Evolutionary conservation across 1,140 invertebrate species (phyloP).

Genomic region (Drosophila murphyi): DNA sequence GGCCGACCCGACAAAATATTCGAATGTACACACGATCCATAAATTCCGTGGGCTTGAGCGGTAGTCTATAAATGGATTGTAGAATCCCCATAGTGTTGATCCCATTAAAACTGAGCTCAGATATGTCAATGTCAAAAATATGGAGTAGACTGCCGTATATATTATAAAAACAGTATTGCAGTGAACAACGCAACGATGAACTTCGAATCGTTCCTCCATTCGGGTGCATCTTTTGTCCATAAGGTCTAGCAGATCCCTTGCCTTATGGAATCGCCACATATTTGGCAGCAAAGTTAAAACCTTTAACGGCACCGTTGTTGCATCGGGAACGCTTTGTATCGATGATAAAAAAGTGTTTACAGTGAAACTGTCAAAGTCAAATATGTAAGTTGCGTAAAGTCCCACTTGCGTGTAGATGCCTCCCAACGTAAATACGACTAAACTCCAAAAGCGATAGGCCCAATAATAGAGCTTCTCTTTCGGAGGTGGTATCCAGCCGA

Average conservation of each 20-base stretch:
- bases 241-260: slow-evolving; percentile 22
- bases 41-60: slow-evolving; percentile 1
- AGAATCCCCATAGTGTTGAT: slow-evolving; percentile 34
- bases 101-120: slow-evolving; percentile 22
- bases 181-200: slow-evolving; percentile 25
- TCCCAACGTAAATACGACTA: neutral
- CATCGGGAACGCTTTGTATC: slow-evolving; percentile 30
- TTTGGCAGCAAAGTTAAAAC: slow-evolving; percentile 7
- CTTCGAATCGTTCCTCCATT: neutral
- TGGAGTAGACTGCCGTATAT: slow-evolving; percentile 12
- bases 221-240: slow-evolving; percentile 25
- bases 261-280: slow-evolving; percentile 6
- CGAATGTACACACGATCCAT: slow-evolving; percentile 10
- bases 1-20: slow-evolving; percentile 2
- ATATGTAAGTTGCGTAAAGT: slow-evolving; percentile 32
- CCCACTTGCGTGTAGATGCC: slow-evolving; percentile 22
- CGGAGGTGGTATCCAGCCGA: slow-evolving; percentile 31
- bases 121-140: slow-evolving; percentile 18
- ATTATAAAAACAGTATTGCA: slow-evolving; percentile 27
- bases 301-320: slow-evolving; percentile 10
- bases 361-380: slow-evolving; percentile 25
- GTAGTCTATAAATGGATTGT: slow-evolving; percentile 33
- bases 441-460: slow-evolving; percentile 5
- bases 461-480: slow-evolving; percentile 6
- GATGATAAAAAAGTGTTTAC: slow-evolving; percentile 35